phyloP scores from a whole-genome alignment of 2,888 invertebrate species.

The Chaetoderma sp. region DNA sequence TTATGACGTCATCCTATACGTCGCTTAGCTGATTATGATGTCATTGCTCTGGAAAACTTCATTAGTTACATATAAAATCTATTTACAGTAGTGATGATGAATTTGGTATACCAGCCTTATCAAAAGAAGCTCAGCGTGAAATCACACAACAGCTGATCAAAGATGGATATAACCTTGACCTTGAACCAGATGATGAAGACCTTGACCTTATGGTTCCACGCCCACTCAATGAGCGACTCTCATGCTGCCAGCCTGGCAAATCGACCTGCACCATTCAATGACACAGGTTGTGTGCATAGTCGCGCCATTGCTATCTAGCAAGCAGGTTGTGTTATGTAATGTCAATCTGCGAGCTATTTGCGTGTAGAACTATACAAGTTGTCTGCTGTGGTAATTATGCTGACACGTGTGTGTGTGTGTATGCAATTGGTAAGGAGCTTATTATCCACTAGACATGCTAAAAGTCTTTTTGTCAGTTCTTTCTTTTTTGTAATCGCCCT shows the following conservation, averaged over 20 bases:
- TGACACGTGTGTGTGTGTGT: no score
- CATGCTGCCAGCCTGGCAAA: constrained; percentile 65
- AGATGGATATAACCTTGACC: constrained; percentile 74
- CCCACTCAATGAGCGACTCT: constrained; percentile 69
- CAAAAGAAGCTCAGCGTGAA: constrained; percentile 71
- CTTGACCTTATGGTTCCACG: constrained; percentile 72
- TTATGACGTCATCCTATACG: background rate
- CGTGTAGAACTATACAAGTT: no score
- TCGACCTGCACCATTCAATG: constrained; percentile 42
- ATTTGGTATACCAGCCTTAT: constrained; percentile 69
- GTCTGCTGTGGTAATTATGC: no score
- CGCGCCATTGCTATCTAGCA: no score
- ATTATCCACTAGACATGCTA: no score
- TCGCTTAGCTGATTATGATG: background rate
- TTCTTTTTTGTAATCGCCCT: no score
- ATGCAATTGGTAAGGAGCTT: no score
- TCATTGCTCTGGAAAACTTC: no score
- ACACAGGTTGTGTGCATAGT: background rate
- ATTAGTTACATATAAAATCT: no score
- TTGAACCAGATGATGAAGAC: constrained; percentile 74
- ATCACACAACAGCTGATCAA: constrained; percentile 75
- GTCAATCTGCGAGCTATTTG: no score
- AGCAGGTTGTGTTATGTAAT: no score
- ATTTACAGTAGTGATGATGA: constrained; percentile 67
- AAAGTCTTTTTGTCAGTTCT: no score